These are phyloP conservation scores for Caenorhabditis latens DNA, from an alignment of 1,140 invertebrate species.

Conservation along the genomic window DNA sequence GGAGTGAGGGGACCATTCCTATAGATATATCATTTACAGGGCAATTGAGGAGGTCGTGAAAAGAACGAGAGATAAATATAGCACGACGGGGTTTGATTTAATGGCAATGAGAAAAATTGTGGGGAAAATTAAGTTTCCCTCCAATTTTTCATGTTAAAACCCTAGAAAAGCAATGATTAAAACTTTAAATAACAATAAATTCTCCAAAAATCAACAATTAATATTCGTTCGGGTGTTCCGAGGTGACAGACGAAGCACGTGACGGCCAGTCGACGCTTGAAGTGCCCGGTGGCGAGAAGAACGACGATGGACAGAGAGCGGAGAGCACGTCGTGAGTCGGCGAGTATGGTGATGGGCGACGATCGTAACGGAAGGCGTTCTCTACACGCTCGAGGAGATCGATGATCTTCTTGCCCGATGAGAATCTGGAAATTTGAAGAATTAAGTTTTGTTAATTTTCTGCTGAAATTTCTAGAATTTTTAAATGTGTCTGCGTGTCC, in stretches of 20 bases:
- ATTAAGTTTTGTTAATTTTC: neutral
- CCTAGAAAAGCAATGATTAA: neutral
- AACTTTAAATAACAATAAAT: neutral
- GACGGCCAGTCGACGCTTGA: conserved; percentile 22
- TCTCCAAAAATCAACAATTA: too few species aligned
- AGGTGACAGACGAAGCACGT: neutral
- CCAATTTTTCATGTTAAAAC: neutral
- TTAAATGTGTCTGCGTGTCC: too few species aligned
- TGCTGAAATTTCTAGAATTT: too few species aligned
- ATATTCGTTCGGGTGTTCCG: neutral
- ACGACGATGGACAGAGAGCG: neutral
- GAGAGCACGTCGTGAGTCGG: neutral
- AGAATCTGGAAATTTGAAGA: neutral
- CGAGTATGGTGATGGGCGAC: too few species aligned
- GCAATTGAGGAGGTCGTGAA: neutral
- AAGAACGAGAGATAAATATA: neutral
- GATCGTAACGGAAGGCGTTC: neutral
- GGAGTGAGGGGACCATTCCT: neutral
- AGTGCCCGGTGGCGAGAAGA: conserved; percentile 2
- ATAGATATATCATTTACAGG: conserved; percentile 18
- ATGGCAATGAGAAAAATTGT: too few species aligned
- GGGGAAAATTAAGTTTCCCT: too few species aligned
- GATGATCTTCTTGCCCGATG: conserved; percentile 18
- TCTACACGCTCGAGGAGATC: neutral
- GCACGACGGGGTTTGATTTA: too few species aligned